These are phyloP conservation scores for Machaerirhynchus nigripectus DNA, from an alignment of 2,113 vertebrate genomes.

Conservation along the genomic window DNA sequence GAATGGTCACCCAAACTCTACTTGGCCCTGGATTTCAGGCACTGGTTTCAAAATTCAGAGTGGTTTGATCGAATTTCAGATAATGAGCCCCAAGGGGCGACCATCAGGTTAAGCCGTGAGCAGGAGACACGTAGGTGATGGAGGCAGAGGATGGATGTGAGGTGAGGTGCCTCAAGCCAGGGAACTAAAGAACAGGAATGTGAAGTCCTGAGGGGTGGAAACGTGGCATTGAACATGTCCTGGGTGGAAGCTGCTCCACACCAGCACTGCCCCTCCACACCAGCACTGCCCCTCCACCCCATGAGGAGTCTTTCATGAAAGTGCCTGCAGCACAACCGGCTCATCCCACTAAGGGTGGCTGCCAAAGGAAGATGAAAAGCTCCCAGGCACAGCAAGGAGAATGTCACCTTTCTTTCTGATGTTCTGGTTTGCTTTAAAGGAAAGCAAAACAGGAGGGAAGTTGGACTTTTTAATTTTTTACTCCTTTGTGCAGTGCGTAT, in stretches of 20 bases:
- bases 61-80: not conserved
- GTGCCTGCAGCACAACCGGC: not conserved
- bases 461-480: not conserved
- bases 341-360: not conserved
- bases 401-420: not conserved
- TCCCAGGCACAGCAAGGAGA: not conserved
- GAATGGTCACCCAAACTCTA: not conserved
- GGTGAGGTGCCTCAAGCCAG: not conserved
- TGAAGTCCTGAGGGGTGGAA: not conserved
- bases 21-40: not conserved
- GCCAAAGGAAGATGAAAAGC: not conserved
- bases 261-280: not conserved
- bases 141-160: not conserved
- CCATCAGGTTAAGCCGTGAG: not conserved
- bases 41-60: not conserved
- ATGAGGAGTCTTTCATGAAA: not conserved
- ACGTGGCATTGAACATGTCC: accelerated
- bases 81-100: accelerated
- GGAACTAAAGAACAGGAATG: not conserved
- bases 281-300: not conserved
- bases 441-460: not conserved
- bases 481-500: not conserved
- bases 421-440: not conserved
- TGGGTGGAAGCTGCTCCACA: not conserved
- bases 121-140: accelerated